Conservation (phyloP, 2,888 invertebrate species). For the Diogma glabrata region DNA sequence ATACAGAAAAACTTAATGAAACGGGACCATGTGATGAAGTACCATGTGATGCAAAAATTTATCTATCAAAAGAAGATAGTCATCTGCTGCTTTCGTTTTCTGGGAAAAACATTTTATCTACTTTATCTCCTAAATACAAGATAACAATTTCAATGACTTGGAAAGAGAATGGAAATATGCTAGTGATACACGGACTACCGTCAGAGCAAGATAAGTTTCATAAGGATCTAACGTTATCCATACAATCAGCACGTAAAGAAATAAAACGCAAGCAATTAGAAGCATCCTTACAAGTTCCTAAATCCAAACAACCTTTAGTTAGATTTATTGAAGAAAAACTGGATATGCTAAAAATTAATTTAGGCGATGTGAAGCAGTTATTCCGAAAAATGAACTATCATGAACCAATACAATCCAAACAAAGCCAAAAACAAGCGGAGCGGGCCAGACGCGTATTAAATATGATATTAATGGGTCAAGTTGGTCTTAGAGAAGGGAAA, state of each 20-base stretch:
- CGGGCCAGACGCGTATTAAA: slow-evolving; percentile 40
- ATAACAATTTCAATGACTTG: slow-evolving; percentile 29
- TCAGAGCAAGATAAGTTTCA: slow-evolving; percentile 43
- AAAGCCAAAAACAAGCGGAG: slow-evolving; percentile 36
- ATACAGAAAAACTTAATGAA: neutral
- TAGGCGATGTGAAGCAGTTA: slow-evolving; percentile 41
- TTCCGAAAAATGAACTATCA: slow-evolving; percentile 37
- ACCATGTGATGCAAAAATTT: slow-evolving; percentile 38
- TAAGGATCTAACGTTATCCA: slow-evolving; percentile 36
- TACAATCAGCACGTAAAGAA: slow-evolving; percentile 24
- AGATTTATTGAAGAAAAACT: slow-evolving; percentile 29
- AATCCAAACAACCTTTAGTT: slow-evolving; percentile 28
- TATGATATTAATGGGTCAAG: slow-evolving; percentile 47
- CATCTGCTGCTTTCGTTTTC: slow-evolving; percentile 39
- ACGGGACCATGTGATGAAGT: slow-evolving; percentile 18
- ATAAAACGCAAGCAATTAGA: slow-evolving; percentile 24
- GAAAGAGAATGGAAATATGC: slow-evolving; percentile 36
- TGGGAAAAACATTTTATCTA: slow-evolving; percentile 39
- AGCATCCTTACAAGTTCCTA: slow-evolving; percentile 28
- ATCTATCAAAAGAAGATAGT: slow-evolving; percentile 39
- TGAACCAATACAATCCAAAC: slow-evolving; percentile 38
- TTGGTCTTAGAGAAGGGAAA: slow-evolving; percentile 42
- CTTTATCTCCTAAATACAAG: slow-evolving; percentile 31
- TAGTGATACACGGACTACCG: slow-evolving; percentile 41
- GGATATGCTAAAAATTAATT: slow-evolving; percentile 28